A percentile compares a stretch with the other conserved stretches of the same genome.
These are phyloP conservation scores for Drosophila mettleri DNA, from an alignment of 2,888 invertebrate species.

Conservation along the genomic window DNA sequence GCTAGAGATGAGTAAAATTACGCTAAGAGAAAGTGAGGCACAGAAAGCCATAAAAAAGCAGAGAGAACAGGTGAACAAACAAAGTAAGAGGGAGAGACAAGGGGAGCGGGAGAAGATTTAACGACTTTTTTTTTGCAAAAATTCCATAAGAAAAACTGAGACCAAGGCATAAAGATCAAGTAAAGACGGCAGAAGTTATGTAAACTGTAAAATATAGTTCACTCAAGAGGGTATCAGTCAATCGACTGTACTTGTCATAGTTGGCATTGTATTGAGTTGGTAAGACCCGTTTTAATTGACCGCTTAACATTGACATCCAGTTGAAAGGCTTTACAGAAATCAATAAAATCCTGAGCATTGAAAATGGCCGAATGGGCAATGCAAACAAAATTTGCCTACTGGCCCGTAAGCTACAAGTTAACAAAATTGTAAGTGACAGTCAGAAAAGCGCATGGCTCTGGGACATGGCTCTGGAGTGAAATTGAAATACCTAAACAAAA, in stretches of 20 bases:
- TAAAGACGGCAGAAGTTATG: background rate
- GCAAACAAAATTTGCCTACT: conserved; percentile 4
- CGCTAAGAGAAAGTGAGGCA: background rate
- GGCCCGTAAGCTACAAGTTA: background rate
- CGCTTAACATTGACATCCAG: conserved; percentile 9
- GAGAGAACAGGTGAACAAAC: background rate
- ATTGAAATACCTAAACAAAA: background rate
- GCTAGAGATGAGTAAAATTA: background rate
- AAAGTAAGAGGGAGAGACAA: background rate
- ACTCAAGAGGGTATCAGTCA: background rate
- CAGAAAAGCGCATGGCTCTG: background rate
- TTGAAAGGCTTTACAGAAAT: background rate
- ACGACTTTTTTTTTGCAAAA: too few species aligned
- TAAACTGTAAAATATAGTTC: background rate
- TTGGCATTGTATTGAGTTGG: background rate
- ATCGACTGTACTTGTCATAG: background rate
- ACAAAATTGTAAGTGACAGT: background rate
- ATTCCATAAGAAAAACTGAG: background rate
- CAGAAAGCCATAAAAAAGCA: too few species aligned
- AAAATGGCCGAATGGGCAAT: background rate
- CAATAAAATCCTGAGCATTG: background rate
- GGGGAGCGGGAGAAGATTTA: too few species aligned
- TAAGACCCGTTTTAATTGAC: background rate
- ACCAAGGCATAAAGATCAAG: background rate
- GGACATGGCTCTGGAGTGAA: background rate